A percentile compares a stretch with the other conserved stretches of the same genome.
Evolutionary conservation across 2,113 vertebrate genomes (phyloP).

Genomic region (cat (Felis catus)): F.catus_Fca126_mat1.0 CM031415.1:122807001-122807500

Average conservation of each 20-base stretch:
- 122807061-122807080: neutral
- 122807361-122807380: constrained; percentile 2
- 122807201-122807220: constrained; percentile 11
- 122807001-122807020: constrained; percentile 20
- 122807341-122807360: constrained; percentile 16
- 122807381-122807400: neutral
- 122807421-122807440: neutral
- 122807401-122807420: neutral
- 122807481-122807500: neutral
- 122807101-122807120: neutral
- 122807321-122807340: constrained; percentile 37
- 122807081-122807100: neutral
- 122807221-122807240: constrained; percentile 23
- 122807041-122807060: neutral
- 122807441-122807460: neutral
- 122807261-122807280: constrained; percentile 14
- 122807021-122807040: constrained; percentile 20
- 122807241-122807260: constrained; percentile 26
- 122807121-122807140: neutral
- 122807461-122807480: neutral
- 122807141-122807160: neutral
- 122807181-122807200: neutral
- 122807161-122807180: neutral
- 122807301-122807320: neutral
- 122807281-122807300: constrained; percentile 26